Evolutionary conservation across 2,888 invertebrate genomes (phyloP), one percentile per base, ranked within the genome.

Genomic region (Timema cristinae): DNA sequence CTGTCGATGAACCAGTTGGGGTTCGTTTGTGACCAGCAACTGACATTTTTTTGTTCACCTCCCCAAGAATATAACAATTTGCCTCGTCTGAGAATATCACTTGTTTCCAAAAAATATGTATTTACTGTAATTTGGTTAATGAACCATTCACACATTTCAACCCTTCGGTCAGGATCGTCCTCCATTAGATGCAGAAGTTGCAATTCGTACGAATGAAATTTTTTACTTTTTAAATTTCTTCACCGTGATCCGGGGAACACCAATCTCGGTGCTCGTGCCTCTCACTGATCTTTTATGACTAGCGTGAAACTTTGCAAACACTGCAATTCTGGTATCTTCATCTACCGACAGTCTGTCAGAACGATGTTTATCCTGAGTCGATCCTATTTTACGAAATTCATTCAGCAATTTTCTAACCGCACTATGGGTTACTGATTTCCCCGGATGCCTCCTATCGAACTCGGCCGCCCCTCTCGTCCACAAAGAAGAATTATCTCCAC

Each of bases 201-300:
- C 9, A 50, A 50, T 51, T 51, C 51, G 47, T 47, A 54, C 54
- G 68, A 11, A 51, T 68, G 51, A 5, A 47, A 52, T 68, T 51
- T 68, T 13, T 67, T n/a, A 13, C 56, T 47, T 16, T 69, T 47
- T 51, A 69, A 69, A 16, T n/a, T 13, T 15, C 9, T 69, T 2
- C 51, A 52, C 5, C 11, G 47, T 63, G 63, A 2, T 63, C 48
- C 48, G 32, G 47, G 47, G 47, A 7, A 32, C 63, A 63, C 13
- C 48, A 0, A 48, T 63, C 16, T 32, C 16, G 5, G 63, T 32
- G 63, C 47, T 48, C 63, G 16, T 63, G 32, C 50, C 1, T 10
- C 13, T 15, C 51, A 67, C 13, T 48, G 67, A 67, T 67, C 50
- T 67, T 13, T 51, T 67, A 10, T 15, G 63, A 63, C 32, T 63